These are phyloP conservation scores for Artibeus jamaicensis DNA, from an alignment of 2,797 vertebrate species.

Conservation along the genomic window DNA sequence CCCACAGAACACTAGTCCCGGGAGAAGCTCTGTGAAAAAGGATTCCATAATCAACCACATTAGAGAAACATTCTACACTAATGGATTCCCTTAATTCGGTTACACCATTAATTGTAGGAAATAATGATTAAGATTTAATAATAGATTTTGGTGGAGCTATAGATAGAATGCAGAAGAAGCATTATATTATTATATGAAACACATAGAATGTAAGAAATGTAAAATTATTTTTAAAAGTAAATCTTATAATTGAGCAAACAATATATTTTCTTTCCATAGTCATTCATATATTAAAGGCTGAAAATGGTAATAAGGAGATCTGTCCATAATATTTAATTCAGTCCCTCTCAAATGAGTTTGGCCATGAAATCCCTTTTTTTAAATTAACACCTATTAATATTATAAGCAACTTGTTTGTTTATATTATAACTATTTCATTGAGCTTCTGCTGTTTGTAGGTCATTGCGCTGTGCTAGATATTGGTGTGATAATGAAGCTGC, in stretches of 20 bases:
- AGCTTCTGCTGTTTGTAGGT: not conserved
- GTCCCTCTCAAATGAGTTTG: conserved; percentile 19
- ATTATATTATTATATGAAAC: not conserved
- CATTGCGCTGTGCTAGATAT: not conserved
- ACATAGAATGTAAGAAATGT: conserved; percentile 9
- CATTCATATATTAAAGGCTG: not conserved
- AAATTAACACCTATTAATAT: not conserved
- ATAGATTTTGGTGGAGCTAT: not conserved
- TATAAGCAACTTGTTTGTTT: not conserved
- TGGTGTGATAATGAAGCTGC: not conserved
- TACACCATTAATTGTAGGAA: conserved; percentile 27
- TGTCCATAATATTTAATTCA: not conserved
- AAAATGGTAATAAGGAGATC: not conserved
- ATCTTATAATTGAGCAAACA: not conserved
- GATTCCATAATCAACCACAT: conserved; percentile 22
- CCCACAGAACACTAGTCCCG: not conserved
- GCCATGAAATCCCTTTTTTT: not conserved
- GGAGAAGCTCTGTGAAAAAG: not conserved
- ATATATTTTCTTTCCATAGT: not conserved
- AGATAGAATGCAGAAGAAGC: not conserved
- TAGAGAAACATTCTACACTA: not conserved
- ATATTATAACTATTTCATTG: not conserved
- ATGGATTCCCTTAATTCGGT: conserved; percentile 40
- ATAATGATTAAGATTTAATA: conserved; percentile 57
- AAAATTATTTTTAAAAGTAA: not conserved